phyloP scores from a whole-genome alignment of 2,797 vertebrate species.

The Myripristis murdjan region DNA sequence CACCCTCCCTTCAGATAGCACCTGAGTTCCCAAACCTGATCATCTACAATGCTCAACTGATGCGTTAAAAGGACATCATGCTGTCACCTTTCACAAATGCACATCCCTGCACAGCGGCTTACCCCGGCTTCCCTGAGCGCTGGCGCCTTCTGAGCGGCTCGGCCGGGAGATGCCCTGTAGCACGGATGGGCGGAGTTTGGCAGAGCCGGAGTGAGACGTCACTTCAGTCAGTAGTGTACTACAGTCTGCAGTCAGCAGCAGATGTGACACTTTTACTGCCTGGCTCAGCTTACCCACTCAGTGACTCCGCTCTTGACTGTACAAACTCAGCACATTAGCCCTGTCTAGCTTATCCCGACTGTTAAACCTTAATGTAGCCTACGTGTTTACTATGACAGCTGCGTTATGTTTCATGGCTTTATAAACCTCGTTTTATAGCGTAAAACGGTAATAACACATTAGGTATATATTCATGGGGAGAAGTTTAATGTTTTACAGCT shows the following conservation, averaged over 20 bases:
- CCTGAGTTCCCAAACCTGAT: too few species aligned
- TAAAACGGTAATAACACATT: too few species aligned
- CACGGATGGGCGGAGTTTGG: slow-evolving; percentile 52
- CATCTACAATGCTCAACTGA: background rate
- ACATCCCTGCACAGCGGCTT: background rate
- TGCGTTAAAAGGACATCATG: too few species aligned
- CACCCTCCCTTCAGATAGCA: too few species aligned
- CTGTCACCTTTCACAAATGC: too few species aligned
- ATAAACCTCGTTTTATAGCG: too few species aligned
- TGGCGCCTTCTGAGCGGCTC: background rate
- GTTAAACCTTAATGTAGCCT: background rate
- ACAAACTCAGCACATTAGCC: slow-evolving; percentile 11
- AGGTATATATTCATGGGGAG: too few species aligned
- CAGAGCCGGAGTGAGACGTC: slow-evolving; percentile 19
- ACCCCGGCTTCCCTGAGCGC: slow-evolving; percentile 2
- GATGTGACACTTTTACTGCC: slow-evolving; percentile 33
- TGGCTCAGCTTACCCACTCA: slow-evolving; percentile 54
- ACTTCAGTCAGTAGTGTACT: too few species aligned
- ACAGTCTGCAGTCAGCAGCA: slow-evolving; percentile 76
- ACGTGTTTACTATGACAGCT: too few species aligned
- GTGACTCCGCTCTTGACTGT: too few species aligned
- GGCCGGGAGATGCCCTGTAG: slow-evolving; percentile 26
- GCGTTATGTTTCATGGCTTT: too few species aligned
- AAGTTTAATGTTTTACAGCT: too few species aligned
- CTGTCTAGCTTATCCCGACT: background rate